These are phyloP conservation scores for Eumerus sabulonum DNA, from an alignment of 2,888 invertebrate genomes.

Conservation along the genomic window DNA sequence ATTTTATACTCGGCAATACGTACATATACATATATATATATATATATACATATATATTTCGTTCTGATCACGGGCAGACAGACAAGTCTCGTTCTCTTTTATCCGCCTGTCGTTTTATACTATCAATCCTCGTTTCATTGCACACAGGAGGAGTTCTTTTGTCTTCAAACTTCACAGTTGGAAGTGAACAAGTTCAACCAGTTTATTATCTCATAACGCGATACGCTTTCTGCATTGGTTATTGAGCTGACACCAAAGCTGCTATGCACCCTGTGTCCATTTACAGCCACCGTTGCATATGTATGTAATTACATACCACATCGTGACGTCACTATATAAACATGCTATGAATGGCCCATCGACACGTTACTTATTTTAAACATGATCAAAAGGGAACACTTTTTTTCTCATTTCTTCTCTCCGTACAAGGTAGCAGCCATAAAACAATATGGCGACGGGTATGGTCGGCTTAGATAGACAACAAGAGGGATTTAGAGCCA, in stretches of 20 bases:
- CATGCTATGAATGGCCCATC: slow-evolving; percentile 28
- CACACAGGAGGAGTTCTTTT: neutral
- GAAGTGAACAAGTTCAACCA: slow-evolving; percentile 63
- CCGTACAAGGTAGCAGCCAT: neutral
- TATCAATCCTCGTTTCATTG: slow-evolving; percentile 15
- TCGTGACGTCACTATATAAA: slow-evolving; percentile 52
- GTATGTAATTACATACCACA: slow-evolving; percentile 11
- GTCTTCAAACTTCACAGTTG: slow-evolving; percentile 12
- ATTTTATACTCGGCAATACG: no score
- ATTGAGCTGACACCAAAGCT: neutral
- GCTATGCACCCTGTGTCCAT: neutral
- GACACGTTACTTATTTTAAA: no score
- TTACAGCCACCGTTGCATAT: neutral
- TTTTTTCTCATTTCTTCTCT: no score
- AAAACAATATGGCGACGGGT: slow-evolving; percentile 3
- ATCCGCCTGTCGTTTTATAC: slow-evolving; percentile 1
- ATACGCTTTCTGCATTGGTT: slow-evolving; percentile 59
- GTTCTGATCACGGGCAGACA: neutral
- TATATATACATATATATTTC: neutral
- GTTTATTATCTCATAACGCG: slow-evolving; percentile 66
- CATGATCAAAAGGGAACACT: no score
- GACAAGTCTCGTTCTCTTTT: slow-evolving; percentile 11
- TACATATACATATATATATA: neutral
- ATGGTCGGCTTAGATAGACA: neutral
- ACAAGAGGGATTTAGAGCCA: no score